Conservation (phyloP, 1,140 invertebrate species). For the Belonocnema kinseyi region DNA sequence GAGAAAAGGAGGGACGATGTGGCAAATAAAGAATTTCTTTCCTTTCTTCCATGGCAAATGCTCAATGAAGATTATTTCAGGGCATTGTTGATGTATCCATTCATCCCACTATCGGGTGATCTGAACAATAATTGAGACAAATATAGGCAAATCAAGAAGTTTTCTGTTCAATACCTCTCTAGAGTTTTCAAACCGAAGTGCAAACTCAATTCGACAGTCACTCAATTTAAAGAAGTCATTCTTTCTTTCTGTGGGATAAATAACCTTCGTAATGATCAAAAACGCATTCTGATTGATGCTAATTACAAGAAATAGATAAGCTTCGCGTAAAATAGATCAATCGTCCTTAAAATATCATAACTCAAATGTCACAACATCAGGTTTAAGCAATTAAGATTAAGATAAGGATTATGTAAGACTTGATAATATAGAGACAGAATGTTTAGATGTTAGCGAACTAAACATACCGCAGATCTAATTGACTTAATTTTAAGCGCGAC, state of each 20-base stretch:
- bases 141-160: not conserved
- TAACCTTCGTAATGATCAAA: not conserved
- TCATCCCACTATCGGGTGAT: slow-evolving; percentile 14
- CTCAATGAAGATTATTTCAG: slow-evolving; percentile 27
- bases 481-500: too few species aligned
- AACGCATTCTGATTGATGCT: not conserved
- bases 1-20: not conserved
- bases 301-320: not conserved
- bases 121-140: slow-evolving; percentile 15
- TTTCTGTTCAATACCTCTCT: not conserved
- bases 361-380: not conserved
- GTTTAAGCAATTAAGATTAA: not conserved
- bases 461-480: too few species aligned
- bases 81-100: slow-evolving; percentile 10
- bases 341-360: not conserved
- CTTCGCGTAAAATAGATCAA: not conserved
- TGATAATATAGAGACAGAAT: not conserved
- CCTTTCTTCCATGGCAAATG: not conserved
- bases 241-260: not conserved
- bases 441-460: not conserved
- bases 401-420: not conserved
- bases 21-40: slow-evolving; percentile 30
- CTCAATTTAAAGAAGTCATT: not conserved
- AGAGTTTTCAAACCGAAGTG: not conserved
- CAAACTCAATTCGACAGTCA: not conserved